Base-by-base conservation (phyloP, 1,140 invertebrate species). In the Oreohelix idahoensis region DNA sequence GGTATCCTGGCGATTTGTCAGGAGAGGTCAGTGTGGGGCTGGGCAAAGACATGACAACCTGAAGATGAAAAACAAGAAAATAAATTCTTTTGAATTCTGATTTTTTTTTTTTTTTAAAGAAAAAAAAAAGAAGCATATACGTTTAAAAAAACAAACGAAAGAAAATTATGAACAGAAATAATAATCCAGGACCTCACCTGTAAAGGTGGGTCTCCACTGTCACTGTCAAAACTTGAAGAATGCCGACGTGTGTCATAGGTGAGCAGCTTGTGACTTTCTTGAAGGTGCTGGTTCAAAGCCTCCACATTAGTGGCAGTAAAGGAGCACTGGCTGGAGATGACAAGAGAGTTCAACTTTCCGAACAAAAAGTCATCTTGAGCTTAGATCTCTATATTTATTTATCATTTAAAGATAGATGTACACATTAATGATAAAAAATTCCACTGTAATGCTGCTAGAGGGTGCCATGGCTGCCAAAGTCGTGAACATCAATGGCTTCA, bases 201-300 rank as follows among this genome's bases (percentile, higher is more conserved):
- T 38, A 71, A 82, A 4, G 80, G 80, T 75, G 51, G 49, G 45
- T 82, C 80, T 42, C 80, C 80, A 36, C 69, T 71, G 26, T 82
- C 80, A 49, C 80, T 82, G 80, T 82, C 80, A 53, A 82, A 74
- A 71, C 80, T 82, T 39, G 80, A 73, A 1, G 80, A 84, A 63
- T 79, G 70, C 45, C 81, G 81, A 38, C 83, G 80, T 39, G 79
- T 86, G 77, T 87, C 84, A 39, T 79, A 86, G 20, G 83, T 85
- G 53, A 79, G 85, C 53, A 83, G 83, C 26, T 83, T 85, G 78
- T 90, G 89, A 36, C 77, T 86, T 58, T 88, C 87, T 45, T 89
- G 83, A 63, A 91, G 86, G 79, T 91, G 90, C 32, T 86, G 77
- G 74, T 89, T 90, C 26, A 90, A 78, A 45, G 85, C 83, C 35